Percentiles rank a stretch among this genome's conserved stretches.
Evolutionary conservation across 2,113 vertebrate species (phyloP).

Genomic region (Anseranas semipalmata): DNA sequence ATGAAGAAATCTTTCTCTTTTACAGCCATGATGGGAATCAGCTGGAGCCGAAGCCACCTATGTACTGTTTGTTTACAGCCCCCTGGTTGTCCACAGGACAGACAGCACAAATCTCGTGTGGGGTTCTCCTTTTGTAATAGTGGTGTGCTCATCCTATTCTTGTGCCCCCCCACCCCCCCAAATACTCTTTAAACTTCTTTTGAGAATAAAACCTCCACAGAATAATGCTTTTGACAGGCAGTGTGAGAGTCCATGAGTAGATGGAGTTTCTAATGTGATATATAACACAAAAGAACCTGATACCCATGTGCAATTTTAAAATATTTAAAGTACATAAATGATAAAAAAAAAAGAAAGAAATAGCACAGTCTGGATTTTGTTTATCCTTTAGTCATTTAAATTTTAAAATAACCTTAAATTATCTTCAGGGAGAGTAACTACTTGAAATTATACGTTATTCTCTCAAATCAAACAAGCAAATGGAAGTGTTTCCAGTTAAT

Average conservation of each 20-base stretch:
- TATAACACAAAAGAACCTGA: not conserved
- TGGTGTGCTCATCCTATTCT: not conserved
- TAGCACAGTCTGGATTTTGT: not conserved
- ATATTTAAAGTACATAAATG: not conserved
- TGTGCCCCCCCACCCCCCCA: fast-evolving
- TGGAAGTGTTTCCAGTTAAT: not conserved
- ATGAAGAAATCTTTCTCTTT: not conserved
- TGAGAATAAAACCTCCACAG: not conserved
- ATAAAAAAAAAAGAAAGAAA: not conserved
- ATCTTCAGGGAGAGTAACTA: not conserved
- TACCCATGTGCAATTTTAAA: not conserved
- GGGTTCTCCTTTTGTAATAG: not conserved
- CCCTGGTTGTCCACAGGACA: not conserved
- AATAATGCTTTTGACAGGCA: not conserved
- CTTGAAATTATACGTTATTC: not conserved
- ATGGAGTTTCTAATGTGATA: not conserved
- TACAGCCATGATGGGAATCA: fast-evolving
- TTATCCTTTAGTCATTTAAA: not conserved
- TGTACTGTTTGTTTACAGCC: not conserved
- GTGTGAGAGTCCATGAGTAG: fast-evolving
- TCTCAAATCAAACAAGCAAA: not conserved
- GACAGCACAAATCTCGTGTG: not conserved
- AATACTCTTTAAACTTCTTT: not conserved
- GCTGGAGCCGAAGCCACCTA: not conserved
- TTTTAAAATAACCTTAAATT: constrained; percentile 10